Conservation (phyloP, 1,140 invertebrate species). For the Camponotus pennsylvanicus region DNA sequence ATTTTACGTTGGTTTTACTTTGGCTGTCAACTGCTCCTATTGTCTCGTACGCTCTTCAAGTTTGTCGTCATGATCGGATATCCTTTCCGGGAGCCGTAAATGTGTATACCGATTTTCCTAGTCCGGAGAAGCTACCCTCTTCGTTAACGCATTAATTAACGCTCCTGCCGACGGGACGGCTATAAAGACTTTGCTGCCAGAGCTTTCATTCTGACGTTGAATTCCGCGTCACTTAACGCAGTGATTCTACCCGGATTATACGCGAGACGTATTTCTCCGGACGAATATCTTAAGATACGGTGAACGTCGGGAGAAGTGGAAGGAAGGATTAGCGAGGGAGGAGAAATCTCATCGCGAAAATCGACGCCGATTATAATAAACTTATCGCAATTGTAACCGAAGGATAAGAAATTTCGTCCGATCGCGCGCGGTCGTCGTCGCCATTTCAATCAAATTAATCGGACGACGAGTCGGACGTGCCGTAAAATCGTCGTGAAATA, state of each 20-base stretch:
- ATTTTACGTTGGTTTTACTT: constrained; percentile 16
- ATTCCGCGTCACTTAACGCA: constrained; percentile 53
- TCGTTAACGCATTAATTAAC: constrained; percentile 73
- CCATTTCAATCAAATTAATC: constrained; percentile 48
- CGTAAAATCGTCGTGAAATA: constrained; percentile 42
- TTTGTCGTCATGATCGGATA: constrained; percentile 49
- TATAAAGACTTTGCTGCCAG: constrained; percentile 64
- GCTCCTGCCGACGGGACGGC: constrained; percentile 22
- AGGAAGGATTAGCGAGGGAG: constrained; percentile 1
- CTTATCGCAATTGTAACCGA: constrained; percentile 39
- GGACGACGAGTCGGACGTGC: not conserved
- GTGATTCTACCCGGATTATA: constrained; percentile 41
- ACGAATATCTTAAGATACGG: constrained; percentile 19
- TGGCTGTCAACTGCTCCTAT: constrained; percentile 1
- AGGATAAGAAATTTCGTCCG: constrained; percentile 21
- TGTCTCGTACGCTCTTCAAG: not conserved
- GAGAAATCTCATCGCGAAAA: not conserved
- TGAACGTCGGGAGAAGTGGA: not conserved
- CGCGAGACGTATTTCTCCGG: constrained; percentile 27
- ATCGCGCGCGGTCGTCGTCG: constrained; percentile 32
- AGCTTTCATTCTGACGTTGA: constrained; percentile 27
- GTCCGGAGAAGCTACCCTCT: constrained; percentile 47
- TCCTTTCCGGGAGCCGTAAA: not conserved
- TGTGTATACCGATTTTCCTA: constrained; percentile 61
- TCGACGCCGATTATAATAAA: constrained; percentile 52